Percentiles rank a stretch among this genome's conserved stretches.
Evolutionary conservation across 1,140 invertebrate genomes (phyloP).

Genomic region (Ceratoteleas bidentatus): DNA sequence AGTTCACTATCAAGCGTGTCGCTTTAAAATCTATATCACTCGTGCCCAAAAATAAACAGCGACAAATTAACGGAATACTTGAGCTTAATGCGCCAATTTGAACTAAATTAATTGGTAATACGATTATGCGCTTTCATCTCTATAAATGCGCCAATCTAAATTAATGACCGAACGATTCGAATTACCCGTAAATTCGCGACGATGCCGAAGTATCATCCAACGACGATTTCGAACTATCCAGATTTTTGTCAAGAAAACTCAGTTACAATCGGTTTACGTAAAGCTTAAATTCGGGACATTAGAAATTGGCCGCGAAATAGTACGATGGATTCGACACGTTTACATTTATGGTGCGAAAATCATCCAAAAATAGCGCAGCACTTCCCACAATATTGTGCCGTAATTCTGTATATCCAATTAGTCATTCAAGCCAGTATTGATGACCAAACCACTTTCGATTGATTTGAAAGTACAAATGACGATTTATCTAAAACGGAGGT

Average conservation of each 20-base stretch:
- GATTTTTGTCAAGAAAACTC: background rate
- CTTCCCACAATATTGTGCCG: no score
- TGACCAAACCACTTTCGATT: no score
- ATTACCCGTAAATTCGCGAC: constrained; percentile 16
- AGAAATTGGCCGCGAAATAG: background rate
- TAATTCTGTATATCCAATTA: no score
- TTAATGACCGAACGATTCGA: constrained; percentile 25
- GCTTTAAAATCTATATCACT: constrained; percentile 59
- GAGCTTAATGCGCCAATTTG: constrained; percentile 49
- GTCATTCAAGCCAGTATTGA: no score
- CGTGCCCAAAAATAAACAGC: constrained; percentile 58
- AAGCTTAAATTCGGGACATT: background rate
- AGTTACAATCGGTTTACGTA: background rate
- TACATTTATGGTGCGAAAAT: no score
- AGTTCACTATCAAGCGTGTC: constrained; percentile 54
- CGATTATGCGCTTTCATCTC: constrained; percentile 46
- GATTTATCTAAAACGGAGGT: no score
- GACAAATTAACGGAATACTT: constrained; percentile 58
- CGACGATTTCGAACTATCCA: background rate
- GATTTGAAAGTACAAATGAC: no score
- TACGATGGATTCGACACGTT: no score
- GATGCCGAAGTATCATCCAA: constrained; percentile 13
- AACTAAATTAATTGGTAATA: constrained; percentile 55
- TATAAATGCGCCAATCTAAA: constrained; percentile 48
- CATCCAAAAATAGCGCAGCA: no score